Evolutionary conservation across 2,888 invertebrate species (phyloP).

Genomic region (Thyatira batis): DNA sequence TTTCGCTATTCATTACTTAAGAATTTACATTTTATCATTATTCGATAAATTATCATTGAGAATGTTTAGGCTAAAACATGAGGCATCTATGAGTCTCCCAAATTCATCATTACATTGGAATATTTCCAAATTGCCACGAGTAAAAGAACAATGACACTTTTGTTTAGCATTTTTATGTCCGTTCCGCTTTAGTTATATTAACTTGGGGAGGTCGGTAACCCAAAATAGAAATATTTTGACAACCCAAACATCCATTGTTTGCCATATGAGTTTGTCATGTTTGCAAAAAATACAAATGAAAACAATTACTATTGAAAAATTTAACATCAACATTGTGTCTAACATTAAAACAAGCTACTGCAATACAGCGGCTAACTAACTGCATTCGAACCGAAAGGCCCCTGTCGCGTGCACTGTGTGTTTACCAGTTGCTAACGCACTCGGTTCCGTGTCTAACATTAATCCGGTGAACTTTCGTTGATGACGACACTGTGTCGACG

Average conservation of each 20-base stretch:
- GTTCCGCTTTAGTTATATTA: neutral
- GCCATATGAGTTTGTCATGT: neutral
- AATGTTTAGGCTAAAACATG: neutral
- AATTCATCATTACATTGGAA: neutral
- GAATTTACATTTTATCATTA: too few species aligned
- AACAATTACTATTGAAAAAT: neutral
- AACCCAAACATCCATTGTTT: neutral
- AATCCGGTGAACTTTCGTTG: conserved; percentile 13
- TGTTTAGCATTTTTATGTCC: neutral
- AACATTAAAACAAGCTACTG: neutral
- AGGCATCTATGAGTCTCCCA: neutral
- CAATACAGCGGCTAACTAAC: neutral
- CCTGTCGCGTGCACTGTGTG: neutral
- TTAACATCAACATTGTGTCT: neutral
- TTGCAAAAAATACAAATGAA: neutral
- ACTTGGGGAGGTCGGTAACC: neutral
- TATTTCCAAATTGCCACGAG: neutral
- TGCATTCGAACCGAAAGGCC: neutral
- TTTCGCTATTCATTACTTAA: neutral
- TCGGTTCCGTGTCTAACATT: conserved; percentile 20
- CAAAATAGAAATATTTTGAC: neutral
- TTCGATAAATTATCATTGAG: too few species aligned
- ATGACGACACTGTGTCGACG: conserved; percentile 27
- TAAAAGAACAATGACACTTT: neutral
- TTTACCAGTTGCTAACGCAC: conserved; percentile 15